Evolutionary conservation across 1,140 invertebrate species (phyloP), one percentile per base, ranked within the genome.

Genomic region (Eubasilissa regina): DNA sequence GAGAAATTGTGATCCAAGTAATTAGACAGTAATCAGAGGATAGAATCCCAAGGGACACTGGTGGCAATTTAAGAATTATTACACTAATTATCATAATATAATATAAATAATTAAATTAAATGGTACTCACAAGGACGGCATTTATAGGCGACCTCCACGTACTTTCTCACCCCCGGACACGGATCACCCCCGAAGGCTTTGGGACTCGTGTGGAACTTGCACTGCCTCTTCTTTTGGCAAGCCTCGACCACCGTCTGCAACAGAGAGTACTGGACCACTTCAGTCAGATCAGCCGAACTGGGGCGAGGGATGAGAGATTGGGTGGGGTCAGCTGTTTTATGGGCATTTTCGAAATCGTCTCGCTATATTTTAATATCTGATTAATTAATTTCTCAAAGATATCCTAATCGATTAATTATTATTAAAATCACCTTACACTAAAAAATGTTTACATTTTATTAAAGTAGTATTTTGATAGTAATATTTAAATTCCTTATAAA

Each of bases 61-160:
- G n/a, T n/a, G n/a, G n/a, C n/a, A n/a, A n/a, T n/a, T n/a, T n/a
- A n/a, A n/a, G n/a, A n/a, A n/a, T n/a, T n/a, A n/a, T n/a, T n/a
- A n/a, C n/a, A n/a, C n/a, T n/a, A n/a, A n/a, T n/a, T n/a, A n/a
- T n/a, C n/a, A n/a, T n/a, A n/a, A n/a, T n/a, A n/a, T n/a, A n/a
- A 12, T n/a, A 53, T n/a, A 4, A 58, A 58, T 1, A 1, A 4
- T 58, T 58, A 11, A 51, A 51, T 13, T 13, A 51, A 51, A n/a
- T 51, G 77, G 70, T 88, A 96, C 96, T 97, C 91, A 98, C 97
- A 96, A 86, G 97, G 97, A 87, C 95, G 92, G 90, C 97, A 98
- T 89, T 97, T 97, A 89, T 96, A 98, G 78, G 95, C 95, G 25
- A 98, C 94, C 89, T 97, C 95, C 83, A 97, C 94, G 86, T 96